Base-by-base conservation (phyloP, 2,888 invertebrate species). In the Onthophagus sagittarius region DNA sequence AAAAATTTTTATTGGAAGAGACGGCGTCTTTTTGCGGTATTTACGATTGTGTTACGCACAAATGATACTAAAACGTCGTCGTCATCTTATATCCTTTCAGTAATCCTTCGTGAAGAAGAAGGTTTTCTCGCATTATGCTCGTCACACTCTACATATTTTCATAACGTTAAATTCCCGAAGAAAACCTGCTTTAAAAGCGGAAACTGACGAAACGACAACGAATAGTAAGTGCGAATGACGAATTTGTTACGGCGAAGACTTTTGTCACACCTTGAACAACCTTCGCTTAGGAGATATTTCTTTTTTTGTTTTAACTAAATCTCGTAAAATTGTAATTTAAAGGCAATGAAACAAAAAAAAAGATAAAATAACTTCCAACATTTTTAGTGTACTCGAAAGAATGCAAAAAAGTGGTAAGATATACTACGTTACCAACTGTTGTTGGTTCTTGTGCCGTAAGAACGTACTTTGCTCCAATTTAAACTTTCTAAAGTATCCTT, bases 91-190 rank as follows among this genome's bases (percentile, higher is more conserved):
- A 53, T 11, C 39, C 11, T 53, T 53, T 53, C 23, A 23, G 39
- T 7, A 53, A 53, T 53, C 11, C 39, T 53, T 53, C 23, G 23
- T 23, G 23, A 23, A 23, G 23, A 23, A 23, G 23, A 23, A 64
- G 15, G 64, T 64, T 67, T 67, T 32, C 67, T 67, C 71, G 71
- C 62, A 15, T 15, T 15, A 13, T 71, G 71, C 71, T 15, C 71
- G 71, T 71, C 62, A 71, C 71, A 71, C 71, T 71, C 71, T 71
- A 71, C 11, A 71, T 71, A 53, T 62, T 15, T 14, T 7, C 15
- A 31, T 23, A 31, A 23, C 23, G 23, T 67, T 31, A 67, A 6
- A 23, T 7, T 67, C 9, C 67, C 31, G 7, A 67, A 23, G 67
- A 67, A 67, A 67, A 11, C 31, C 15, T 15, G 15, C 67, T 31